phyloP scores from a whole-genome alignment of 2,888 invertebrate genomes.

The Aporophyla lueneburgensis region DNA sequence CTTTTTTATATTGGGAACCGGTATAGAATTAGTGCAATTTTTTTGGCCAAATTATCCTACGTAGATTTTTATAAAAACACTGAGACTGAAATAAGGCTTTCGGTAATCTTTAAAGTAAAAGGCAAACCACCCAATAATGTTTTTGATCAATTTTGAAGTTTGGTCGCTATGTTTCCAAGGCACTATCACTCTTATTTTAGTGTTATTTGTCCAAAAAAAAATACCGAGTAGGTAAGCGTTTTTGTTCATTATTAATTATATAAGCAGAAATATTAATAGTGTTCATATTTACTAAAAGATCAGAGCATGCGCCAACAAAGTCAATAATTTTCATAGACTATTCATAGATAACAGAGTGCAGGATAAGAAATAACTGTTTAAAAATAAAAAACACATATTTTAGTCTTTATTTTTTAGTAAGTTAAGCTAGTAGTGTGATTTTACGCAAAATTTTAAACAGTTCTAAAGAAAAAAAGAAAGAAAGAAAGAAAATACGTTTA shows the following conservation, averaged over 20 bases:
- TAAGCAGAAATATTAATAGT: conserved; percentile 41
- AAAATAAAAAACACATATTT: not conserved
- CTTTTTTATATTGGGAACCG: not conserved
- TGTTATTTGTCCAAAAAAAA: not conserved
- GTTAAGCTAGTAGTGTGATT: not conserved
- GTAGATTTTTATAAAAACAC: not conserved
- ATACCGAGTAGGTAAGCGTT: not conserved
- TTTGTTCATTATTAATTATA: conserved; percentile 26
- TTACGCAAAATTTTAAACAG: not conserved
- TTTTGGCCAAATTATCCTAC: too few species aligned
- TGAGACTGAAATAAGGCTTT: not conserved
- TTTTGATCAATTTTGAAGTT: not conserved
- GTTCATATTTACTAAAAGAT: conserved; percentile 68
- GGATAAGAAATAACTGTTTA: conserved; percentile 45
- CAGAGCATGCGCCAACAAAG: conserved; percentile 72
- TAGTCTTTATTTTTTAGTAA: not conserved
- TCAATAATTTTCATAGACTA: conserved; percentile 64
- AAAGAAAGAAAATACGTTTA: too few species aligned
- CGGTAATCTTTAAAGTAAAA: not conserved
- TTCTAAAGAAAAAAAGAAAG: too few species aligned
- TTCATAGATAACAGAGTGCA: conserved; percentile 40
- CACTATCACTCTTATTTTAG: not conserved
- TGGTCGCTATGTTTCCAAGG: too few species aligned
- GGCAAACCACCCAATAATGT: too few species aligned
- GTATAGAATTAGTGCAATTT: not conserved